Conservation (phyloP, 2,797 vertebrate species). For the Oophaga sylvatica region DNA sequence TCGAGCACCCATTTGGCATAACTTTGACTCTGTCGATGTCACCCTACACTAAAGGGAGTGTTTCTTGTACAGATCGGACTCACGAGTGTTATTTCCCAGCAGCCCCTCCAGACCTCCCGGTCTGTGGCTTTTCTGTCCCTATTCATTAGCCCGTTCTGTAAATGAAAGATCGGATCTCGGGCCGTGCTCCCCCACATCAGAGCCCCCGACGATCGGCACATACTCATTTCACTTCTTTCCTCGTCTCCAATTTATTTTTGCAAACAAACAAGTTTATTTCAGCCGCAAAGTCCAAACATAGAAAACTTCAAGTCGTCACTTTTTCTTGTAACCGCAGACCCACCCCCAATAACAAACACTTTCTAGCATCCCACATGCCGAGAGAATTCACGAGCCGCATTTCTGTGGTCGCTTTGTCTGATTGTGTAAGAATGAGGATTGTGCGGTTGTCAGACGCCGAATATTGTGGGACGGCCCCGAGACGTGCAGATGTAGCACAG, state of each 20-base stretch:
- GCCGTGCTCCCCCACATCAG: not conserved
- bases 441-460: not conserved
- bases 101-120: not conserved
- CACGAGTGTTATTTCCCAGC: not conserved
- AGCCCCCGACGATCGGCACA: not conserved
- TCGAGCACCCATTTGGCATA: too few species aligned
- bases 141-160: not conserved
- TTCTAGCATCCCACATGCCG: conserved; percentile 23
- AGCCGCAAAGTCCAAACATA: conserved; percentile 26
- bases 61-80: not conserved
- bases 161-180: not conserved
- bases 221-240: not conserved
- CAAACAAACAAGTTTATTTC: conserved; percentile 6
- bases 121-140: conserved; percentile 9
- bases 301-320: not conserved
- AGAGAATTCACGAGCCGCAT: not conserved
- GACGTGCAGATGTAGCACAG: not conserved
- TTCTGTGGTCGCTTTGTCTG: conserved; percentile 26
- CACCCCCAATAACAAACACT: conserved; percentile 1
- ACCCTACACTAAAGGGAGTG: too few species aligned
- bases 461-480: conserved; percentile 2
- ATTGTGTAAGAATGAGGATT: not conserved
- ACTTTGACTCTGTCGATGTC: too few species aligned
- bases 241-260: not conserved
- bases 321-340: conserved; percentile 21